Evolutionary conservation across 2,888 invertebrate species (phyloP).

Genomic region (Phengaris alcon): DNA sequence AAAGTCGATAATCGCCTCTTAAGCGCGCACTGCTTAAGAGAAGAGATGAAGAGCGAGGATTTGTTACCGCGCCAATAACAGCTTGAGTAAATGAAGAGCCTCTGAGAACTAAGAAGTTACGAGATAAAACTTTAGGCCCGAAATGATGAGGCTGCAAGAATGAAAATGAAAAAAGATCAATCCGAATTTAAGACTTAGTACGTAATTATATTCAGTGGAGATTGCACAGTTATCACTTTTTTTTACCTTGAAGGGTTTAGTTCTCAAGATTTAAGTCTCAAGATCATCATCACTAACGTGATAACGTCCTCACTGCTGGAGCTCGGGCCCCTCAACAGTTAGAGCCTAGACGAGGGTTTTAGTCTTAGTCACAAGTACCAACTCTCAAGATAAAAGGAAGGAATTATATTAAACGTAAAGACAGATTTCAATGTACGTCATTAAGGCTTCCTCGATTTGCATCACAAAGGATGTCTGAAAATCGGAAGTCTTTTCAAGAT

Average conservation of each 20-base stretch:
- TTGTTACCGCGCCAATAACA: too few relatives aligned
- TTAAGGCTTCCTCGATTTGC: background rate
- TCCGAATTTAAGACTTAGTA: background rate
- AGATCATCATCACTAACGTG: too few relatives aligned
- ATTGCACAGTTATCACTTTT: too few relatives aligned
- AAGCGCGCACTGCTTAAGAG: too few relatives aligned
- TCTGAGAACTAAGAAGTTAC: background rate
- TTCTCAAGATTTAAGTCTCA: too few relatives aligned
- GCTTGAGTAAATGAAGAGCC: background rate
- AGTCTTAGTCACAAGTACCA: background rate
- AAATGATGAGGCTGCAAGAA: background rate
- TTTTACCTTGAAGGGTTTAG: too few relatives aligned
- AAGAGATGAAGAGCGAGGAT: too few relatives aligned
- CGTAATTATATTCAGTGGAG: background rate
- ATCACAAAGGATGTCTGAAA: background rate
- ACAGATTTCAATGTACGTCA: background rate
- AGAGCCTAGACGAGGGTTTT: background rate
- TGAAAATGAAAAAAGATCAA: background rate
- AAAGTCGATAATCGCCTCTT: too few relatives aligned
- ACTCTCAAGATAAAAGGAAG: background rate
- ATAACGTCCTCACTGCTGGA: background rate
- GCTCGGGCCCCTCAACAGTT: background rate
- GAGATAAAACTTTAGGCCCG: background rate
- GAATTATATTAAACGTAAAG: background rate
- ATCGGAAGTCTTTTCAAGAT: slow-evolving; percentile 4